phyloP scores from a whole-genome alignment of 2,113 vertebrate genomes.

The Dolichotis patagonum region DNA sequence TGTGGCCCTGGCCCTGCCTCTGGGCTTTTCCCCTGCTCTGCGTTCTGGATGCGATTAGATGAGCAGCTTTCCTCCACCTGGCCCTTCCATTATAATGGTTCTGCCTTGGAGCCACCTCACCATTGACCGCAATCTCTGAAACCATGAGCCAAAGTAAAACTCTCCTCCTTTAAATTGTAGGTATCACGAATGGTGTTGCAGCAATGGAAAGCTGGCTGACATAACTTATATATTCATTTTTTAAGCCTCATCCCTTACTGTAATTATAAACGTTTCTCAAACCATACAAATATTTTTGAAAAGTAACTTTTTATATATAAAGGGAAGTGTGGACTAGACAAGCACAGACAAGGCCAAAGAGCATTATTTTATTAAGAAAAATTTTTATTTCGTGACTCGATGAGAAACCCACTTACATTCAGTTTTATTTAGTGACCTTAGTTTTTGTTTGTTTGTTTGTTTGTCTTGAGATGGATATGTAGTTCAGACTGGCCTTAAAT shows the following conservation, averaged over 20 bases:
- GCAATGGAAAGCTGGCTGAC: neutral
- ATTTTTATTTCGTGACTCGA: neutral
- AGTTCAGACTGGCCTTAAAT: neutral
- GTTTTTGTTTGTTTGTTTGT: neutral
- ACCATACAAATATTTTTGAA: neutral
- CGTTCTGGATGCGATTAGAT: neutral
- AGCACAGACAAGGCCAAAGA: neutral
- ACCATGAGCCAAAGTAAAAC: neutral
- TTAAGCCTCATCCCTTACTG: neutral
- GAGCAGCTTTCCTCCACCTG: neutral
- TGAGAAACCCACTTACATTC: neutral
- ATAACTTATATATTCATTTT: neutral
- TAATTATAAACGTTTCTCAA: neutral
- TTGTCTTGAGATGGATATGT: neutral
- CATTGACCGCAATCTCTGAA: neutral
- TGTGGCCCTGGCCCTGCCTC: neutral
- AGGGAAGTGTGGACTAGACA: neutral
- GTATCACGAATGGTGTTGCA: neutral
- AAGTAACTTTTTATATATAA: neutral
- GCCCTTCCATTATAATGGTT: neutral
- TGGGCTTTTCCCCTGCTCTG: neutral
- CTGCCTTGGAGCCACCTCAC: neutral
- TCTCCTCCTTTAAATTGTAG: neutral
- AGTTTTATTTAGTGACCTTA: constrained; percentile 26
- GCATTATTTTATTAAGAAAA: constrained; percentile 29